Percentiles rank a stretch among this genome's conserved stretches.
These are phyloP conservation scores for Megalonaias nervosa DNA, from an alignment of 1,140 invertebrate genomes.

Conservation along the genomic window DNA sequence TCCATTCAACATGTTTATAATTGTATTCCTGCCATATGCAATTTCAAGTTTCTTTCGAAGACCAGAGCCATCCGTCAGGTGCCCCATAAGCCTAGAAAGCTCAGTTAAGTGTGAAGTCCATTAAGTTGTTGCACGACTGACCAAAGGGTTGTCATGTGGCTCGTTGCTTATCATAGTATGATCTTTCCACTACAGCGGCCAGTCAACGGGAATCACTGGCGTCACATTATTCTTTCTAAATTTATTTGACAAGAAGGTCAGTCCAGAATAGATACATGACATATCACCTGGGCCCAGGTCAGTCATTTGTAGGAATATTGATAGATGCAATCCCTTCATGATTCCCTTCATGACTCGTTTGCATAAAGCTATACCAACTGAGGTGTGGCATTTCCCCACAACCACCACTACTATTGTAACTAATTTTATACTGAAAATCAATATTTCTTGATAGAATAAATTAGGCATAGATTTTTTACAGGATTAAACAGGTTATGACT, in stretches of 20 bases:
- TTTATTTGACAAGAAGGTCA: constrained; percentile 47
- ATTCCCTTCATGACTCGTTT: constrained; percentile 12
- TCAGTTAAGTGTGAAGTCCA: constrained; percentile 51
- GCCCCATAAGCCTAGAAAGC: constrained; percentile 43
- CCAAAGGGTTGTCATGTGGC: constrained; percentile 20
- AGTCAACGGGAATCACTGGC: constrained; percentile 55
- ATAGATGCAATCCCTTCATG: constrained; percentile 37
- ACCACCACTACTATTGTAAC: too few species aligned
- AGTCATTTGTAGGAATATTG: constrained; percentile 53
- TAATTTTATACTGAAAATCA: too few species aligned
- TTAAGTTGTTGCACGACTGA: constrained; percentile 39
- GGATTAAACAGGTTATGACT: too few species aligned
- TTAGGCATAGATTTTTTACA: too few species aligned
- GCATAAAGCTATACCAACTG: constrained; percentile 16
- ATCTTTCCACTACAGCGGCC: constrained; percentile 56
- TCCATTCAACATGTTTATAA: constrained; percentile 66
- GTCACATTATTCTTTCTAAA: constrained; percentile 31
- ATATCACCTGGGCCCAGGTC: constrained; percentile 54
- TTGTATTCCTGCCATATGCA: constrained; percentile 51
- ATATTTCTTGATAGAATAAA: too few species aligned
- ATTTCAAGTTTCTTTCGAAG: constrained; percentile 45
- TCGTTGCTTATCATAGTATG: constrained; percentile 31
- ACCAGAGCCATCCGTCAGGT: constrained; percentile 40
- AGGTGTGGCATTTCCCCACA: not conserved
- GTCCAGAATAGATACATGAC: constrained; percentile 53